Percentiles rank a stretch among this genome's conserved stretches.
Evolutionary conservation across 2,888 invertebrate genomes (phyloP).

Genomic region (Bellardia bayeri): DNA sequence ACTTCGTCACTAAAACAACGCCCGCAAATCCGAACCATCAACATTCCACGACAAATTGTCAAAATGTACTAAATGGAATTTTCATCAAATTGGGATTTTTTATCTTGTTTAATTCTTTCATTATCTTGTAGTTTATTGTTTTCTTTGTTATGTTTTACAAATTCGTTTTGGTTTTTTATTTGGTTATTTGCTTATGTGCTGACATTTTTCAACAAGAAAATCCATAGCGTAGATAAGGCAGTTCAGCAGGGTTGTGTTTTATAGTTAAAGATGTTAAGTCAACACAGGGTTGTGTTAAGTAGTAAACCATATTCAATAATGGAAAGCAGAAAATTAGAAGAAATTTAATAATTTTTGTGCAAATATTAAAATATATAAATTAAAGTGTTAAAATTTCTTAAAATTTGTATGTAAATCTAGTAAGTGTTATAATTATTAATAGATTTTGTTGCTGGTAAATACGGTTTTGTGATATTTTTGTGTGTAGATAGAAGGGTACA

Average conservation of each 20-base stretch:
- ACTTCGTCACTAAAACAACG: background rate
- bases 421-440: no score
- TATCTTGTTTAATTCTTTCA: conserved; percentile 29
- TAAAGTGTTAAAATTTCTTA: no score
- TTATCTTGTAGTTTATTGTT: conserved; percentile 63
- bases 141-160: conserved; percentile 47
- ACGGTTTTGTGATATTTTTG: no score
- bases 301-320: no score
- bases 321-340: no score
- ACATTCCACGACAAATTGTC: conserved; percentile 69
- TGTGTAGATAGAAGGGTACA: no score
- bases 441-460: no score
- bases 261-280: background rate
- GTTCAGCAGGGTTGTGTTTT: background rate
- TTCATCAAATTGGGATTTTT: conserved; percentile 59
- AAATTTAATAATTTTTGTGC: no score
- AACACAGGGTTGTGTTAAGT: background rate
- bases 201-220: conserved; percentile 20
- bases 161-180: conserved; percentile 39
- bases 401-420: no score
- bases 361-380: no score
- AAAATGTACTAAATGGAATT: conserved; percentile 70
- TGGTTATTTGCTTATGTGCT: conserved; percentile 34
- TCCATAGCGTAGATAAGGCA: background rate
- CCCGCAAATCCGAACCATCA: background rate